These are phyloP conservation scores for Dasyurus viverrinus DNA, from an alignment of 2,113 vertebrate species.

Conservation along the genomic window DNA sequence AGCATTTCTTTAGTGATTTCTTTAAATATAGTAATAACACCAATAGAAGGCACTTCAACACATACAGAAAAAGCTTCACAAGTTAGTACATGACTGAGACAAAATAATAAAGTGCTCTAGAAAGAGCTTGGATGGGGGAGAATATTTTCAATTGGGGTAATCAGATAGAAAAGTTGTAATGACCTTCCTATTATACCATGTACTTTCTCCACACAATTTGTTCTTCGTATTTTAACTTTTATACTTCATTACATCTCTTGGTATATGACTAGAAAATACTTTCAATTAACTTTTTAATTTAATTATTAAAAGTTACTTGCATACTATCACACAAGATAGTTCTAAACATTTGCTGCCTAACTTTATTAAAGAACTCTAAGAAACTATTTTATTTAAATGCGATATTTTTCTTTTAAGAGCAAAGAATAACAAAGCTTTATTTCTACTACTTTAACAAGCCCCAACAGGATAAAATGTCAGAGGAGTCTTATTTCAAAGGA, in stretches of 20 bases:
- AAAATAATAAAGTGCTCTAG: neutral
- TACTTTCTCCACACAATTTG: neutral
- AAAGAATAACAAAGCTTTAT: conserved; percentile 1
- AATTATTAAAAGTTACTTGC: neutral
- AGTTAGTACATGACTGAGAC: neutral
- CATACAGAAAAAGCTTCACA: neutral
- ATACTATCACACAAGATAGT: neutral
- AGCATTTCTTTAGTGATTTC: neutral
- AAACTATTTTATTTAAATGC: neutral
- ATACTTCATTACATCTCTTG: neutral
- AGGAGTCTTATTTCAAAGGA: neutral
- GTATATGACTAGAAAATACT: conserved; percentile 1
- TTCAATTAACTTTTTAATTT: neutral
- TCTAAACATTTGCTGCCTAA: neutral
- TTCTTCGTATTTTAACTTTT: neutral
- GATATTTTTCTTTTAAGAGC: neutral
- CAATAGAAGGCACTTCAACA: neutral
- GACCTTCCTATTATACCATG: neutral
- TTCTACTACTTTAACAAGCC: neutral
- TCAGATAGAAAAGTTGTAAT: neutral
- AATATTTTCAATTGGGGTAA: neutral
- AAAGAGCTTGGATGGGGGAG: neutral
- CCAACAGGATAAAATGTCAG: neutral
- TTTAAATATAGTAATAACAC: neutral
- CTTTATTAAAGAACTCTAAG: neutral